A percentile compares a stretch with the other conserved stretches of the same genome.
Evolutionary conservation across 2,797 vertebrate species (phyloP).

Genomic region (Etheostoma nigrum): DNA sequence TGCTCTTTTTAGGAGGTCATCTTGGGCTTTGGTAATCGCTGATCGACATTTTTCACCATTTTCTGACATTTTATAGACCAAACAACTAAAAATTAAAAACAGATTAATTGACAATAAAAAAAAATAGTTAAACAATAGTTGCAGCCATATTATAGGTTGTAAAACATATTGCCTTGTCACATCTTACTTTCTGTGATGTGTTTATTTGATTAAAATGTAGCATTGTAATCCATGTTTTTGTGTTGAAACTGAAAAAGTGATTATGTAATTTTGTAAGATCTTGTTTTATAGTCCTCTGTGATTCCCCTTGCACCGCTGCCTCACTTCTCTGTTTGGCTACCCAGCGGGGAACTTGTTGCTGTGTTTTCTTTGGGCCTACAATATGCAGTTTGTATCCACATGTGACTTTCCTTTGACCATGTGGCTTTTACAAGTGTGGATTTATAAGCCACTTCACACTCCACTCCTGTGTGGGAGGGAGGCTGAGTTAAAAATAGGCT

Average conservation of each 20-base stretch:
- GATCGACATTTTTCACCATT: too few species aligned
- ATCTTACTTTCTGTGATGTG: conserved; percentile 30
- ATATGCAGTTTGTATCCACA: conserved; percentile 72
- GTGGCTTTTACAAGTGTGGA: conserved; percentile 79
- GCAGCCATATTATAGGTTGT: too few species aligned
- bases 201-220: conserved; percentile 50
- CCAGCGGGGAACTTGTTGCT: conserved; percentile 40
- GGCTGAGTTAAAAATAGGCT: conserved; percentile 84
- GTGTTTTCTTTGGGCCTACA: conserved; percentile 63
- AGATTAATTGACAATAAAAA: too few species aligned
- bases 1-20: too few species aligned
- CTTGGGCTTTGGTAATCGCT: too few species aligned
- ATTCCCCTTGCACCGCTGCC: conserved; percentile 56
- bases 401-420: conserved; percentile 80
- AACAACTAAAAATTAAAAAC: too few species aligned
- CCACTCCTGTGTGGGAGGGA: conserved; percentile 83
- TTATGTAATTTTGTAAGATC: conserved; percentile 73
- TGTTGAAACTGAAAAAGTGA: conserved; percentile 49
- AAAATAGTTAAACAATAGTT: too few species aligned
- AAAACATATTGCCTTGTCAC: conserved; percentile 32
- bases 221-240: conserved; percentile 38
- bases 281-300: conserved; percentile 48
- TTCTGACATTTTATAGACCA: too few species aligned
- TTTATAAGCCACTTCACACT: conserved; percentile 82
- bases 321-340: conserved; percentile 55